Percentiles rank a stretch among this genome's conserved stretches.
Conservation (phyloP, 2,888 invertebrate genomes). For the Ypsolopha sequella region DNA sequence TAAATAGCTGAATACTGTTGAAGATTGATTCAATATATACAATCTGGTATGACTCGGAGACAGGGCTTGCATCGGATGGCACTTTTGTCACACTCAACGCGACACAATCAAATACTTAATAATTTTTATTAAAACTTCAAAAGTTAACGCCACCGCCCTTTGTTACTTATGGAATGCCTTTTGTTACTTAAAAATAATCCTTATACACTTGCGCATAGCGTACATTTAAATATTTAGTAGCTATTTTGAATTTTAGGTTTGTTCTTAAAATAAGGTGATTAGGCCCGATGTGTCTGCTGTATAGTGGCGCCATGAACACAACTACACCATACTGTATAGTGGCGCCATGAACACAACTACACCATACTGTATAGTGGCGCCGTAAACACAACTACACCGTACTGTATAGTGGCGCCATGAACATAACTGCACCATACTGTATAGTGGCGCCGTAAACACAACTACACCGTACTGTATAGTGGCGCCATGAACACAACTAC, state of each 20-base stretch:
- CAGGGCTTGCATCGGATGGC: slow-evolving; percentile 44
- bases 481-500: background rate
- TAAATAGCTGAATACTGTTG: slow-evolving; percentile 27
- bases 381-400: background rate
- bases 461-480: background rate
- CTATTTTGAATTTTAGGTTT: slow-evolving; percentile 34
- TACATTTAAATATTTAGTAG: slow-evolving; percentile 35
- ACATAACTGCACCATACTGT: background rate
- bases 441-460: background rate
- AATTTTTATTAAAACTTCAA: background rate
- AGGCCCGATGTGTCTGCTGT: background rate
- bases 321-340: background rate
- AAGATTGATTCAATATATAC: slow-evolving; percentile 1
- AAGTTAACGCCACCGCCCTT: slow-evolving; percentile 42
- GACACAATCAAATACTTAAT: background rate
- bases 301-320: background rate
- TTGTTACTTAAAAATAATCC: slow-evolving; percentile 54
- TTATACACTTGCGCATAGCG: slow-evolving; percentile 55
- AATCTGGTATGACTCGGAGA: background rate
- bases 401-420: background rate
- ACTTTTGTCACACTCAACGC: slow-evolving; percentile 20
- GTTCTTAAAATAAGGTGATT: slow-evolving; percentile 25
- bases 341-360: too few relatives aligned
- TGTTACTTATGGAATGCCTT: slow-evolving; percentile 62
- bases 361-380: background rate